Conservation (phyloP, 2,888 invertebrate species). For the Ophioninae sp. region DNA sequence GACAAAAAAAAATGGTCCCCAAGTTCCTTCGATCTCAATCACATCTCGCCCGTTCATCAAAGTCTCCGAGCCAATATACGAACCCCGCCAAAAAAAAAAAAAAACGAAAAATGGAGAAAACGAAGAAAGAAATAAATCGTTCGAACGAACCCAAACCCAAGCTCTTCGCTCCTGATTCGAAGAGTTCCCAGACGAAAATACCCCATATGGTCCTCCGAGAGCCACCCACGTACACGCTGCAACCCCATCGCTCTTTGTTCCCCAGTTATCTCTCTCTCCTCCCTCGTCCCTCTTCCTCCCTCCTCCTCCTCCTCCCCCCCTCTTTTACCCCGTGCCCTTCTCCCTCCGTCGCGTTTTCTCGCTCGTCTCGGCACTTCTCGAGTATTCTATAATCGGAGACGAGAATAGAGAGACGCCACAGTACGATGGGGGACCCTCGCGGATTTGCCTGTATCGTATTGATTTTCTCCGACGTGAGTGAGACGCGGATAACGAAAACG, state of each 20-base stretch:
- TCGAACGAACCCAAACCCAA: too few relatives aligned
- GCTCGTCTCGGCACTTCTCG: slow-evolving; percentile 19
- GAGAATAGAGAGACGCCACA: slow-evolving; percentile 47
- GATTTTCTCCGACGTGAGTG: slow-evolving; percentile 70
- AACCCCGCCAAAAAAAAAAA: too few relatives aligned
- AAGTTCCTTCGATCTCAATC: too few relatives aligned
- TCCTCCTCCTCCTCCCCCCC: too few relatives aligned
- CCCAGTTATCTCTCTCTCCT: slow-evolving; percentile 19
- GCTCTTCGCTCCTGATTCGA: too few relatives aligned
- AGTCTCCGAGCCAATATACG: too few relatives aligned
- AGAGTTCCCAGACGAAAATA: slow-evolving; percentile 1
- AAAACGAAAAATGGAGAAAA: too few relatives aligned
- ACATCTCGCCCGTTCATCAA: too few relatives aligned
- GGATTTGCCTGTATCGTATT: slow-evolving; percentile 70
- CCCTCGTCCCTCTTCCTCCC: too few relatives aligned
- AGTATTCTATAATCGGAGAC: slow-evolving; percentile 59
- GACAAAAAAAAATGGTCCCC: too few relatives aligned
- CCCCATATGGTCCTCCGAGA: slow-evolving; percentile 10
- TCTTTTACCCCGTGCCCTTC: too few relatives aligned
- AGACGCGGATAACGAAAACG: slow-evolving; percentile 44
- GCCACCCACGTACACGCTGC: background rate
- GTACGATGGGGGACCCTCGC: slow-evolving; percentile 54
- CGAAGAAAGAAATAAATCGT: too few relatives aligned
- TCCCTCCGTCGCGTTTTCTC: background rate
- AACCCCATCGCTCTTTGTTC: background rate